Base-by-base conservation (phyloP, 2,888 invertebrate species). In the Dendrolimus houi region DNA sequence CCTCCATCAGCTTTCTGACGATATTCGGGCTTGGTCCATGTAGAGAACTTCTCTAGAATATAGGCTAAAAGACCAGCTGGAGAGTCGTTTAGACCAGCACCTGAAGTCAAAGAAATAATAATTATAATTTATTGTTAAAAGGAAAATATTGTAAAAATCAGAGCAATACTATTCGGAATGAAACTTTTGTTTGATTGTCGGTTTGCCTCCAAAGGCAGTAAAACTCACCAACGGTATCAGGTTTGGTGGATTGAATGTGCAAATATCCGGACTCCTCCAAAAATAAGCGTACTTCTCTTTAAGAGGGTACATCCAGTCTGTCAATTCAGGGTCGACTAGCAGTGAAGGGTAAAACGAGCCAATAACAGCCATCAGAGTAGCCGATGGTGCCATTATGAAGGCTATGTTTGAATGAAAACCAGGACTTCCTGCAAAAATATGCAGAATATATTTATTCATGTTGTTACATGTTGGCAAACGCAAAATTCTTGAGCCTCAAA, bases 211-310 rank as follows among this genome's bases (percentile, higher is more conserved):
- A 29, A 8, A 52, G 10, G 10, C 10, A 41, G 41, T 8, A 56
- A 42, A 6, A 62, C 70, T 67, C 64, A 81, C 81, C 81, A 13
- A 81, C 55, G 0, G 97, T 97, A 71, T 98, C 97, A 12, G 98
- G 97, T 75, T 97, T 97, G 0, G 96, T 96, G 0, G 96, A 92
- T 76, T 98, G 97, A 8, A 97, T 68, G 74, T 97, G 96, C 66
- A 95, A 66, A 61, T 75, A 93, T 0, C 83, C 84, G 0, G 61
- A 56, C 54, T 84, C 83, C 17, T 81, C 74, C 0, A 85, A 0
- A 1, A 7, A 12, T 13, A 56, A 0, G 63, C 60, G 47, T 67
- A 77, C 7, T 59, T 60, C 8, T 67, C 59, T 1, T 59, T 59
- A 1, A 83, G 57, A 0, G 87, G 87, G 41, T 85, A 86, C 64